phyloP scores from a whole-genome alignment of 2,113 vertebrate genomes.

The Pseudopipra pipra region DNA sequence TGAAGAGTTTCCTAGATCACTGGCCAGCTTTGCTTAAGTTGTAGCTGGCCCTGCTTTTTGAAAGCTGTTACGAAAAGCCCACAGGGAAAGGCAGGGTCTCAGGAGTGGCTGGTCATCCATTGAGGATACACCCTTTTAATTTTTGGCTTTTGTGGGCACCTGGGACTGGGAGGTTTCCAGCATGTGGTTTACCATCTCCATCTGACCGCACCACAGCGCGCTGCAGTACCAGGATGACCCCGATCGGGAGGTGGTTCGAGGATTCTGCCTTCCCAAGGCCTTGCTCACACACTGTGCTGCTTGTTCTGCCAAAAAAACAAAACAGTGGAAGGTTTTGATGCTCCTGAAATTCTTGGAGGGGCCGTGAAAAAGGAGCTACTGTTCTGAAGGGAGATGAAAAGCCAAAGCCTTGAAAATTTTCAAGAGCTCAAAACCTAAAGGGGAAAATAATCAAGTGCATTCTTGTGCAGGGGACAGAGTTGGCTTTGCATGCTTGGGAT shows the following conservation, averaged over 20 bases:
- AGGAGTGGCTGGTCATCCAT: constrained; percentile 72
- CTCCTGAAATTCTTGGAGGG: neutral
- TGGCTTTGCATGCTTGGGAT: neutral
- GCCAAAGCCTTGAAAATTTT: neutral
- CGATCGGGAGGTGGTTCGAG: neutral
- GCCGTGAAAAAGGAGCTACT: neutral
- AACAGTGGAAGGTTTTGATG: neutral
- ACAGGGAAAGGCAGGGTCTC: constrained; percentile 66
- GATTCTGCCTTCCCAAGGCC: neutral
- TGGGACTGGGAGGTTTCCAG: constrained; percentile 73
- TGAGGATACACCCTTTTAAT: constrained; percentile 79
- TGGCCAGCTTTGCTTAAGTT: constrained; percentile 76
- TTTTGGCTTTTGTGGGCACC: constrained; percentile 80
- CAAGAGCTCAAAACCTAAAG: neutral
- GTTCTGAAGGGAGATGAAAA: neutral
- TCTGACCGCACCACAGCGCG: constrained; percentile 37
- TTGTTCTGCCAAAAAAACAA: neutral
- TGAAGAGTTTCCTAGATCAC: constrained; percentile 77
- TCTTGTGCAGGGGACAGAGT: neutral
- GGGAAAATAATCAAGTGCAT: neutral
- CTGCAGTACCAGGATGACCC: neutral
- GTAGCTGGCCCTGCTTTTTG: constrained; percentile 56
- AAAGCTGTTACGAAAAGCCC: constrained; percentile 73
- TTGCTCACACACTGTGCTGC: neutral
- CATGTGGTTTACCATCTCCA: constrained; percentile 71